phyloP scores from a whole-genome alignment of 2,113 vertebrate species.

The Periophthalmus modestus region DNA sequence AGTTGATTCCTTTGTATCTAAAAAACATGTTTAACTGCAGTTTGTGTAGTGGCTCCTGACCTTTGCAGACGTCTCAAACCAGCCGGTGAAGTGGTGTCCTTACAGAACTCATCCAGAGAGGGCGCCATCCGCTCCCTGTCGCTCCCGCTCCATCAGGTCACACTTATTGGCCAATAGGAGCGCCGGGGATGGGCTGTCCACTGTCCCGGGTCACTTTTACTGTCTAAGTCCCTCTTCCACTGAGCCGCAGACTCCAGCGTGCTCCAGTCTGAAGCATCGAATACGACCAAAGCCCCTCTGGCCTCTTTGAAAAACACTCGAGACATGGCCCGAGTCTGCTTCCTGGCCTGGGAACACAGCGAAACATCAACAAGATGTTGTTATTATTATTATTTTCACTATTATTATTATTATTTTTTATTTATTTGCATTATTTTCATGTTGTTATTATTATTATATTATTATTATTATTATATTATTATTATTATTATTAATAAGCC shows the following conservation, averaged over 20 bases:
- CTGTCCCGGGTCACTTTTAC: slow-evolving; percentile 81
- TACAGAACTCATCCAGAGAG: slow-evolving; percentile 84
- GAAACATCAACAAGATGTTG: neutral
- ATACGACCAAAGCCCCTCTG: slow-evolving; percentile 85
- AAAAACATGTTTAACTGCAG: neutral
- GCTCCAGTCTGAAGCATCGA: slow-evolving; percentile 81
- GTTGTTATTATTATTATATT: too few species aligned
- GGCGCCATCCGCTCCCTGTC: slow-evolving; percentile 43
- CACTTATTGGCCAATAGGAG: slow-evolving; percentile 89
- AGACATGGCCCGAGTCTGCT: slow-evolving; percentile 85
- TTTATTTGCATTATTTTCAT: too few species aligned
- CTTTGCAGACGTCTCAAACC: slow-evolving; percentile 91
- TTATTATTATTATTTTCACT: too few species aligned
- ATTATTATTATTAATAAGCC: too few species aligned
- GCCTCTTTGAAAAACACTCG: slow-evolving; percentile 87
- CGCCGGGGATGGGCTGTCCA: slow-evolving; percentile 79
- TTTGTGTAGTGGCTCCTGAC: slow-evolving; percentile 60
- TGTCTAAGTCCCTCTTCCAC: slow-evolving; percentile 88
- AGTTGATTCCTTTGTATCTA: too few species aligned
- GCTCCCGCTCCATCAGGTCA: slow-evolving; percentile 78
- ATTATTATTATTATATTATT: too few species aligned
- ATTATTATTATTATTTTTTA: too few species aligned
- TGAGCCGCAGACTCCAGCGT: slow-evolving; percentile 83
- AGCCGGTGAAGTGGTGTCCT: slow-evolving; percentile 82
- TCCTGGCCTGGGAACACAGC: slow-evolving; percentile 77